Conservation (phyloP, 2,113 vertebrate species). For the Ranitomeya variabilis region DNA sequence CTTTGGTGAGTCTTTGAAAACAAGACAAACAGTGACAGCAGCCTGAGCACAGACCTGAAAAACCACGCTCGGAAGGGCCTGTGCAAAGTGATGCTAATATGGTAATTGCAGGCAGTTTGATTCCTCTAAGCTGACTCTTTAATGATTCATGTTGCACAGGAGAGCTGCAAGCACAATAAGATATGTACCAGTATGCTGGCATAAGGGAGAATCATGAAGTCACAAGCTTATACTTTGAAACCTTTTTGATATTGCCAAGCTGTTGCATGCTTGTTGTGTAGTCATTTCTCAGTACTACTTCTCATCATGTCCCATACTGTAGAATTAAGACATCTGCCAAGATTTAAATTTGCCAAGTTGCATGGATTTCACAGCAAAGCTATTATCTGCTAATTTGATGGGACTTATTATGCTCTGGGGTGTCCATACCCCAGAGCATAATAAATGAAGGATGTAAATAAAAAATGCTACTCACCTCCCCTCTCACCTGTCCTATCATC, state of each 20-base stretch:
- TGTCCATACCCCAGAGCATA: too few species aligned
- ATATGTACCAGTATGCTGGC: slow-evolving; percentile 31
- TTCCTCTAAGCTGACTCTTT: slow-evolving; percentile 61
- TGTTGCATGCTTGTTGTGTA: slow-evolving; percentile 1
- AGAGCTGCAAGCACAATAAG: slow-evolving; percentile 35
- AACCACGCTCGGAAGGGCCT: slow-evolving; percentile 18
- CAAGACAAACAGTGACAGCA: slow-evolving; percentile 57
- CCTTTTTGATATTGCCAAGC: not conserved
- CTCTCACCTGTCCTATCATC: too few species aligned
- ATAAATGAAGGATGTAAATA: too few species aligned
- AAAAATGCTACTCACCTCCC: too few species aligned
- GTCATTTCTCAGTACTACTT: not conserved
- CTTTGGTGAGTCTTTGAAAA: slow-evolving; percentile 50
- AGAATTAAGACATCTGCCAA: too few species aligned
- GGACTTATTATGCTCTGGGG: too few species aligned
- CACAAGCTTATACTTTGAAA: slow-evolving; percentile 12
- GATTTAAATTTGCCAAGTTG: too few species aligned
- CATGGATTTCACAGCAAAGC: too few species aligned
- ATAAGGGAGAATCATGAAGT: not conserved
- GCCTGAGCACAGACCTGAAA: slow-evolving; percentile 21
- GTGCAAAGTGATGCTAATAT: slow-evolving; percentile 63
- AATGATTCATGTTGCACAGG: slow-evolving; percentile 71
- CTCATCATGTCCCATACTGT: not conserved
- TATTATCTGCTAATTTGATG: too few species aligned
- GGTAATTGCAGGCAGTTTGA: slow-evolving; percentile 61